Evolutionary conservation across 2,888 invertebrate genomes (phyloP).

Genomic region (Nomada flava): DNA sequence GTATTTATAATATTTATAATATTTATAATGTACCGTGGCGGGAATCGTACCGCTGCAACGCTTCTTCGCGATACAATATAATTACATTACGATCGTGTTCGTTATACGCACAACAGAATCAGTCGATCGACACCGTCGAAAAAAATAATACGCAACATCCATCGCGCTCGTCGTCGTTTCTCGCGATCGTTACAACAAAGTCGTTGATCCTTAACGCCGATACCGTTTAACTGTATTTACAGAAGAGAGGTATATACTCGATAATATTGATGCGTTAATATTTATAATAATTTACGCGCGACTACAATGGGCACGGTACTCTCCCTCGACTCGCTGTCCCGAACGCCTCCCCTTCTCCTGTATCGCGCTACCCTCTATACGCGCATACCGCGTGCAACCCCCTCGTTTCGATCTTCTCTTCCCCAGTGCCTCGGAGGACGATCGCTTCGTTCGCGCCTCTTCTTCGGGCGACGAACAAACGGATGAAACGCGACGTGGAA

Average conservation of each 20-base stretch:
- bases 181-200: slow-evolving; percentile 63
- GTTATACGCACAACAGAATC: slow-evolving; percentile 73
- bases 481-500: not conserved
- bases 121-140: slow-evolving; percentile 48
- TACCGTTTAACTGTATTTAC: slow-evolving; percentile 78
- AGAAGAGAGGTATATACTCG: slow-evolving; percentile 78
- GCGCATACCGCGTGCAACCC: no score
- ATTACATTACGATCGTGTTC: slow-evolving; percentile 72
- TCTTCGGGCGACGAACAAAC: no score
- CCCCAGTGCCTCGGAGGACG: no score
- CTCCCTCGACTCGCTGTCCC: not conserved
- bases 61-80: slow-evolving; percentile 69
- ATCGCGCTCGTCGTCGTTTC: slow-evolving; percentile 62
- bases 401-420: no score
- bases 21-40: slow-evolving; percentile 72
- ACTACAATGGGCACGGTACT: slow-evolving; percentile 56
- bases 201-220: slow-evolving; percentile 73
- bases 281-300: slow-evolving; percentile 76
- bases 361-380: not conserved
- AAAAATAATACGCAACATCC: slow-evolving; percentile 60
- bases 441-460: no score
- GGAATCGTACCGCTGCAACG: slow-evolving; percentile 70
- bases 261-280: slow-evolving; percentile 74
- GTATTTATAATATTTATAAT: slow-evolving; percentile 80
- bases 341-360: not conserved